Evolutionary conservation across 2,797 vertebrate species (phyloP).

Genomic region (Pterois miles): DNA sequence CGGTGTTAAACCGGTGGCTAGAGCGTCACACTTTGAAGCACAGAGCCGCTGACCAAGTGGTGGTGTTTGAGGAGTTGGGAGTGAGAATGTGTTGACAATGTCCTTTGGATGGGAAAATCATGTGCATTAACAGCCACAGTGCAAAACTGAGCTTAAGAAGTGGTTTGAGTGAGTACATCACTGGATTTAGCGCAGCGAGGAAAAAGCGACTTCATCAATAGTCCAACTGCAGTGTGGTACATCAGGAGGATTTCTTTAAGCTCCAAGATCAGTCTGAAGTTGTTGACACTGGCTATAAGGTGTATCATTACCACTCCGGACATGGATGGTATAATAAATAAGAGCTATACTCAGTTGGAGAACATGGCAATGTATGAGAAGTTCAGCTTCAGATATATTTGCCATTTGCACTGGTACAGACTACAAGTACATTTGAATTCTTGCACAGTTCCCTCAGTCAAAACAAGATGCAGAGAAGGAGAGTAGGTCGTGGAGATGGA

Average conservation of each 20-base stretch:
- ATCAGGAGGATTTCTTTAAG: conserved; percentile 87
- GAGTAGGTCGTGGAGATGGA: not conserved
- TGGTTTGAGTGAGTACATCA: not conserved
- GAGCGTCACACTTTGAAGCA: too few species aligned
- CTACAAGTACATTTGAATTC: not conserved
- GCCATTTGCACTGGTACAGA: not conserved
- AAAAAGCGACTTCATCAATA: conserved; percentile 84
- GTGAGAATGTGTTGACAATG: too few species aligned
- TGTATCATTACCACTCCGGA: conserved; percentile 86
- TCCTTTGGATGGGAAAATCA: not conserved
- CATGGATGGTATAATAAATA: conserved; percentile 87
- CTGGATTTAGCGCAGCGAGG: conserved; percentile 65
- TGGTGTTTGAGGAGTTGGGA: too few species aligned
- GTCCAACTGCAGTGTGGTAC: conserved; percentile 86
- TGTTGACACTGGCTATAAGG: conserved; percentile 86
- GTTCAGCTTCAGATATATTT: conserved; percentile 29
- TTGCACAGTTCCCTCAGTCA: not conserved
- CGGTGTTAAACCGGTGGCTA: too few species aligned
- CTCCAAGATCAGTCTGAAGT: conserved; percentile 87
- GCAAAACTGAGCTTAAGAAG: not conserved
- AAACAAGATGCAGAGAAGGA: not conserved
- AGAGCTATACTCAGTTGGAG: conserved; percentile 83
- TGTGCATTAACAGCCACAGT: not conserved
- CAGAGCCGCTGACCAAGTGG: too few species aligned
- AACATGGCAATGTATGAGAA: conserved; percentile 86